Conservation (phyloP, 2,797 vertebrate species). For the Tauraco hartlaubi region DNA sequence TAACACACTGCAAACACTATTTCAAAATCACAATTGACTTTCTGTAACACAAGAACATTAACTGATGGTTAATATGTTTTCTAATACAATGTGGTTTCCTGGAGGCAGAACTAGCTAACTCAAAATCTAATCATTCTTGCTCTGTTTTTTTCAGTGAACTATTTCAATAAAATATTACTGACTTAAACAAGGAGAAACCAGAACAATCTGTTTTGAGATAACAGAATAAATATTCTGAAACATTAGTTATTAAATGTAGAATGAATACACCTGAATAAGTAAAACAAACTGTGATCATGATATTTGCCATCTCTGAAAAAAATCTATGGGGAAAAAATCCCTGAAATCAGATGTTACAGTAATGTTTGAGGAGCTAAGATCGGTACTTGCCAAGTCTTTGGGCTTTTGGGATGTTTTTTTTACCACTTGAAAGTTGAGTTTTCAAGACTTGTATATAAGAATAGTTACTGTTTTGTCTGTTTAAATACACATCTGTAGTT, state of each 20-base stretch:
- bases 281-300: not conserved
- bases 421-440: not conserved
- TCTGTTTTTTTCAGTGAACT: not conserved
- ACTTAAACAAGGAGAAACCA: not conserved
- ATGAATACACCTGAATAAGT: not conserved
- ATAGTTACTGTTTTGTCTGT: not conserved
- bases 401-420: fast-evolving
- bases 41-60: not conserved
- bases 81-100: not conserved
- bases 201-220: not conserved
- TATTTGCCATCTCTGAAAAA: not conserved
- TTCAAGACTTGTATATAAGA: not conserved
- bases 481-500: not conserved
- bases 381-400: not conserved
- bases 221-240: not conserved
- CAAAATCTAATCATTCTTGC: not conserved
- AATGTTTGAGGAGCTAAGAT: not conserved
- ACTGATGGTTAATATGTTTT: not conserved
- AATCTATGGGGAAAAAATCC: fast-evolving
- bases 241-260: not conserved
- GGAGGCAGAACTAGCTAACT: not conserved
- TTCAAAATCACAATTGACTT: not conserved
- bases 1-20: not conserved
- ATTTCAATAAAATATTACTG: not conserved
- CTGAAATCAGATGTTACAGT: not conserved